A percentile compares a stretch with the other conserved stretches of the same genome.
phyloP scores from a whole-genome alignment of 2,888 invertebrate species.

The Rhodophaea formosa region DNA sequence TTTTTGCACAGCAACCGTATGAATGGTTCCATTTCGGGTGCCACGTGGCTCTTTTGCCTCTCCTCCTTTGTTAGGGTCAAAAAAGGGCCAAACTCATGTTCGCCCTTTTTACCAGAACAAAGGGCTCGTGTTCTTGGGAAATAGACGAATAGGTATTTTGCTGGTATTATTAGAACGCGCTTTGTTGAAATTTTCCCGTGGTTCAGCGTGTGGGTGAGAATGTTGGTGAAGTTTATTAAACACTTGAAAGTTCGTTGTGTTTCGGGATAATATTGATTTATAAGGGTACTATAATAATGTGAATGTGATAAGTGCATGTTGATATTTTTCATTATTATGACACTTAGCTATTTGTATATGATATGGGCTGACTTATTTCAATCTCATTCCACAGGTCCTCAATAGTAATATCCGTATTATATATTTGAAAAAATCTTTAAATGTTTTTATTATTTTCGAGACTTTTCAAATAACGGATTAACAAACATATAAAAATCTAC shows the following conservation, averaged over 20 bases:
- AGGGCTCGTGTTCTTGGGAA: constrained; percentile 58
- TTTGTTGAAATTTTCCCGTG: constrained; percentile 50
- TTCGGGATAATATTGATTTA: background rate
- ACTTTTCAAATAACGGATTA: background rate
- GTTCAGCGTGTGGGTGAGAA: constrained; percentile 23
- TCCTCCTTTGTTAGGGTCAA: constrained; percentile 64
- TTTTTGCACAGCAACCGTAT: constrained; percentile 25
- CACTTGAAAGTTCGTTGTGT: background rate
- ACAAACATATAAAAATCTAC: background rate
- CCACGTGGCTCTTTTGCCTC: constrained; percentile 62
- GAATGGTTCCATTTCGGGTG: constrained; percentile 36
- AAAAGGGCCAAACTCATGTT: constrained; percentile 70
- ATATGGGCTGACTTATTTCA: no score
- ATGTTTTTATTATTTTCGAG: no score
- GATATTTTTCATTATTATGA: no score
- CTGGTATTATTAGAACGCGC: constrained; percentile 50
- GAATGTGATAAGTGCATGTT: background rate
- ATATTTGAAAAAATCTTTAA: no score
- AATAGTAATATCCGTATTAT: no score
- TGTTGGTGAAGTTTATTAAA: constrained; percentile 9
- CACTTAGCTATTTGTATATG: no score
- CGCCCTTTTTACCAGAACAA: constrained; percentile 58
- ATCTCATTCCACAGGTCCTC: no score
- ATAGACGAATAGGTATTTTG: constrained; percentile 42
- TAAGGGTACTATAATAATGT: background rate